These are phyloP conservation scores for Branchellion lobata DNA, from an alignment of 2,888 invertebrate genomes.

Conservation along the genomic window DNA sequence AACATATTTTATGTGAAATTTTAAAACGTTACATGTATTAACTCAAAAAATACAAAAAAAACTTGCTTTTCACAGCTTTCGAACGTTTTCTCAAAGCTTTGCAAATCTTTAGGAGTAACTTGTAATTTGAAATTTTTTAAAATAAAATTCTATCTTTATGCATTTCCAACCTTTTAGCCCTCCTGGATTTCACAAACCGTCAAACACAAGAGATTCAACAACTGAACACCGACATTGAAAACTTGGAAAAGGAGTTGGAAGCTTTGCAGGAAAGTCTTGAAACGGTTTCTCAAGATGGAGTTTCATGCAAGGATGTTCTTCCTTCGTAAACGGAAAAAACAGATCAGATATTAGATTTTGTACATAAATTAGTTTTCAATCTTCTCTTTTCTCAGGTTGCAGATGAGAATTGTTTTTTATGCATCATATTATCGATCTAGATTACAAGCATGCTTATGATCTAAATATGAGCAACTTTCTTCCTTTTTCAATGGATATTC, in stretches of 20 bases:
- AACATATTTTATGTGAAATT: background rate
- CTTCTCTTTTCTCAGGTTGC: background rate
- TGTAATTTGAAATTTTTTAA: no score
- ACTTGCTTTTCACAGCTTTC: no score
- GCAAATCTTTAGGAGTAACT: no score
- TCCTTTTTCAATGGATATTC: no score
- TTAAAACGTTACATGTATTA: no score
- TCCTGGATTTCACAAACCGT: background rate
- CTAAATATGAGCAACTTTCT: no score
- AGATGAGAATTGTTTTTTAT: no score
- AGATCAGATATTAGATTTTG: background rate
- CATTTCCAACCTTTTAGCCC: constrained; percentile 6
- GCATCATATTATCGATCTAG: no score
- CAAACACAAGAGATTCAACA: constrained; percentile 5
- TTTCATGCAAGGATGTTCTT: constrained; percentile 7
- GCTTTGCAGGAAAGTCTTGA: background rate
- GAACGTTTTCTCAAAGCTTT: no score
- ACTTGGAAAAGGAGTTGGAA: constrained; percentile 15
- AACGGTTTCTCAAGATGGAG: background rate
- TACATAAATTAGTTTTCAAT: background rate
- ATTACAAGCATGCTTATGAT: no score
- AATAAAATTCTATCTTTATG: background rate
- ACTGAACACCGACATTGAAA: constrained; percentile 24
- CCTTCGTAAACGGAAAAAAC: background rate
- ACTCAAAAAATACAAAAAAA: no score